phyloP scores from a whole-genome alignment of 2,888 invertebrate genomes.

The Ceriagrion tenellum region DNA sequence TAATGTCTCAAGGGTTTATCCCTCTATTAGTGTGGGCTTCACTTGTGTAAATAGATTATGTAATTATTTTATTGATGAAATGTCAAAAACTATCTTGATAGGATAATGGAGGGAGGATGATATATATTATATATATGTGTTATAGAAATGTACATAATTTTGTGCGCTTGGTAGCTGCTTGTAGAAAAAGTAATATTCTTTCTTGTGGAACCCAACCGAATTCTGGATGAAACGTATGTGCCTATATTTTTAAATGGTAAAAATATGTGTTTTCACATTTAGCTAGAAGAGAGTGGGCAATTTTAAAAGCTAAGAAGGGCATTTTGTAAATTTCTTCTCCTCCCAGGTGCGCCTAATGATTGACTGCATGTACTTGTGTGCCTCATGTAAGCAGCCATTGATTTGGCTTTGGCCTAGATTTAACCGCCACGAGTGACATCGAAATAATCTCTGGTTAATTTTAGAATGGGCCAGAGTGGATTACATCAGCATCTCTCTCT shows the following conservation, averaged over 20 bases:
- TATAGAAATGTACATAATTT: constrained; percentile 19
- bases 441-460: constrained; percentile 41
- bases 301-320: constrained; percentile 56
- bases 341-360: constrained; percentile 54
- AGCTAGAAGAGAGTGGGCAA: constrained; percentile 66
- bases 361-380: constrained; percentile 65
- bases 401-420: constrained; percentile 56
- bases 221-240: constrained; percentile 65
- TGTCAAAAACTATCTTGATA: constrained; percentile 42
- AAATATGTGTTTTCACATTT: constrained; percentile 63
- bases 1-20: constrained; percentile 28
- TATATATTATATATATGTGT: constrained; percentile 2
- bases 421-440: constrained; percentile 36
- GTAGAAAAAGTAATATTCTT: constrained; percentile 48
- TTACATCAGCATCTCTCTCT: constrained; percentile 44
- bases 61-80: constrained; percentile 26
- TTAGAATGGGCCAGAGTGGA: constrained; percentile 56
- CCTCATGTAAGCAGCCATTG: constrained; percentile 58
- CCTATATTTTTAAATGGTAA: constrained; percentile 67
- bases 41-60: constrained; percentile 51
- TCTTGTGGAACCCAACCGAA: constrained; percentile 59
- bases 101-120: constrained; percentile 11
- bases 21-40: constrained; percentile 47
- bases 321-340: constrained; percentile 65
- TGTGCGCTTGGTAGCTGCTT: constrained; percentile 66